A percentile compares a stretch with the other conserved stretches of the same genome.
These are phyloP conservation scores for Drosophila paranaensis DNA, from an alignment of 2,888 invertebrate species.

Conservation along the genomic window DNA sequence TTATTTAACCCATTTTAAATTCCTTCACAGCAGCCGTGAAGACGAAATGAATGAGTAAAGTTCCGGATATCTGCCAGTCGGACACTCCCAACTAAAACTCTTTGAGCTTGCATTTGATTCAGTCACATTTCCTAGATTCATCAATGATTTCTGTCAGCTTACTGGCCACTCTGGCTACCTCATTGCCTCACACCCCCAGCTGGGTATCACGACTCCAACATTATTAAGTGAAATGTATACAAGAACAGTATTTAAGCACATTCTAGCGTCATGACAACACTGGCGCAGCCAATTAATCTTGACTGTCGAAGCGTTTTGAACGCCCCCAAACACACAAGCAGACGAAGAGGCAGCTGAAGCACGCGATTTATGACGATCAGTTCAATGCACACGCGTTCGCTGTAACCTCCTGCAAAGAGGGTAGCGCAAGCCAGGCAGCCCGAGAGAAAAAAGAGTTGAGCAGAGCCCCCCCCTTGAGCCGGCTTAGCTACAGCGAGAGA, in stretches of 20 bases:
- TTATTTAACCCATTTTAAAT: too few relatives aligned
- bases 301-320: slow-evolving; percentile 42
- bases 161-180: too few relatives aligned
- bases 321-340: slow-evolving; percentile 4
- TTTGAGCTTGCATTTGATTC: too few relatives aligned
- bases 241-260: slow-evolving; percentile 11
- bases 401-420: slow-evolving; percentile 69
- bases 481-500: slow-evolving; percentile 27
- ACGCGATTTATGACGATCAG: slow-evolving; percentile 71
- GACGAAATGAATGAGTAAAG: too few relatives aligned
- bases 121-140: background rate
- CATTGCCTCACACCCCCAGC: background rate
- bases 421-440: slow-evolving; percentile 28
- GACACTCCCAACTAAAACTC: too few relatives aligned
- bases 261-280: slow-evolving; percentile 46
- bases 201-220: background rate
- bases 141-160: background rate
- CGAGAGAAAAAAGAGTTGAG: slow-evolving; percentile 37
- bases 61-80: too few relatives aligned
- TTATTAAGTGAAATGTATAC: slow-evolving; percentile 18
- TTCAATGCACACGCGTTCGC: slow-evolving; percentile 65
- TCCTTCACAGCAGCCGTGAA: too few relatives aligned
- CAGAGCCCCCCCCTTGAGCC: slow-evolving; percentile 30
- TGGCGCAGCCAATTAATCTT: slow-evolving; percentile 52
- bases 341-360: slow-evolving; percentile 16